Conservation (phyloP, 2,888 invertebrate species). For the Leptinotarsa tumamoca region DNA sequence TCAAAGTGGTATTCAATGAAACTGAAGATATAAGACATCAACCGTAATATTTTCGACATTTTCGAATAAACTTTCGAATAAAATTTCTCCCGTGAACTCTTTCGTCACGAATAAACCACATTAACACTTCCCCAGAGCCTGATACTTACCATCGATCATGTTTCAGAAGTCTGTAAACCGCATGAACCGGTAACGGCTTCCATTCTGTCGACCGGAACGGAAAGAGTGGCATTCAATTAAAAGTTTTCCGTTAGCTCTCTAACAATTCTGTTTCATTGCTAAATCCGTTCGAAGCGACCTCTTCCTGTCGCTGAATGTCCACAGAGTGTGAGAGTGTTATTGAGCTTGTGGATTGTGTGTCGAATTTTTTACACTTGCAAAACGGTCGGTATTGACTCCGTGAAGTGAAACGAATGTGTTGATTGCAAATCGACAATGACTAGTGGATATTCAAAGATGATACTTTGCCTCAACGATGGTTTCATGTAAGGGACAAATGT, state of each 20-base stretch:
- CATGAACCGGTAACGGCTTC: neutral
- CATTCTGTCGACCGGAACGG: neutral
- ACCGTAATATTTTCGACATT: no score
- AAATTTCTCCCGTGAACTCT: neutral
- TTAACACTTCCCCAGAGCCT: no score
- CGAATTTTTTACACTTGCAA: neutral
- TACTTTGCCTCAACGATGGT: no score
- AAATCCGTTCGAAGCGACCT: neutral
- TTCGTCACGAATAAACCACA: no score
- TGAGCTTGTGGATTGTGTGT: neutral
- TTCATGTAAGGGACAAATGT: no score
- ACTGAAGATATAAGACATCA: no score
- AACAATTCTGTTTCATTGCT: neutral
- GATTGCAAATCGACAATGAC: neutral
- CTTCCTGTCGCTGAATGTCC: neutral
- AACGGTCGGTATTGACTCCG: neutral
- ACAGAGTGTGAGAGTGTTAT: neutral
- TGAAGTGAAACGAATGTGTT: neutral
- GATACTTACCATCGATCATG: neutral
- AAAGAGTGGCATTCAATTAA: conserved; percentile 2
- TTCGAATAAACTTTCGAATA: no score
- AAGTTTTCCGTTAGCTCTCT: neutral
- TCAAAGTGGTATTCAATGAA: no score
- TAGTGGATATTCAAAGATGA: no score
- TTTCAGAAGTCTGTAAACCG: neutral